Evolutionary conservation across 2,113 vertebrate genomes (phyloP), one percentile per base, ranked within the genome.

Genomic region (Notarius lentiginosus): DNA sequence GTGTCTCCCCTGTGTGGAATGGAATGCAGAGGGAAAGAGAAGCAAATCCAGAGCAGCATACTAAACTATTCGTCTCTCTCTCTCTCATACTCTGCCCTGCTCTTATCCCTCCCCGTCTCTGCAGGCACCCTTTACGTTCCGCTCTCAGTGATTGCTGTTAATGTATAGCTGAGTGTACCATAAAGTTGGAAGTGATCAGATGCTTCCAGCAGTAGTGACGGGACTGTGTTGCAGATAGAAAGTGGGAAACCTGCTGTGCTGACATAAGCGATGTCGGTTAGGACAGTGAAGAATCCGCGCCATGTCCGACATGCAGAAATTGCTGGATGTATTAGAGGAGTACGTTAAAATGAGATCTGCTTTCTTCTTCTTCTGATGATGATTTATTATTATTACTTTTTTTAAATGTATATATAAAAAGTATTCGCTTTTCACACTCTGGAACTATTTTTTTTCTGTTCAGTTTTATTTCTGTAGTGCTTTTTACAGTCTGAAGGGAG

Each of bases 1-100:
- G 17, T 82, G n/a, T 88, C 89, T 90, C 87, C 87, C 89, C 89
- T 88, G 89, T 82, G 82, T 90, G 72, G 89, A 90, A 88, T 87
- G 89, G 89, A 90, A 90, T 90, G 89, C 82, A 85, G 89, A 58
- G 79, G 61, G 63, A 83, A 87, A 82, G 84, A 68, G 79, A 86
- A 89, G 83, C 55, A 82, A 82, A 86, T 85, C 75, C 53, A 65
- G 79, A 82, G 79, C 75, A 75, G 86, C 87, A 85, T 86, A 86
- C 86, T 83, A 87, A 81, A 90, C 65, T 61, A 51, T 80, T 34
- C 11, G 79, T 73, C 77, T 84, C 82, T 2, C 34, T 41, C 41
- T 55, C 12, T 30, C 70, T 66, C 20, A n/a, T 14, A 56, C 24
- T 51, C 22, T n/a, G 30, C 20, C 7, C 47, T 49, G 47, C 73